Base-by-base conservation (phyloP, 2,113 vertebrate genomes). In the Eptatretus burgeri region DNA sequence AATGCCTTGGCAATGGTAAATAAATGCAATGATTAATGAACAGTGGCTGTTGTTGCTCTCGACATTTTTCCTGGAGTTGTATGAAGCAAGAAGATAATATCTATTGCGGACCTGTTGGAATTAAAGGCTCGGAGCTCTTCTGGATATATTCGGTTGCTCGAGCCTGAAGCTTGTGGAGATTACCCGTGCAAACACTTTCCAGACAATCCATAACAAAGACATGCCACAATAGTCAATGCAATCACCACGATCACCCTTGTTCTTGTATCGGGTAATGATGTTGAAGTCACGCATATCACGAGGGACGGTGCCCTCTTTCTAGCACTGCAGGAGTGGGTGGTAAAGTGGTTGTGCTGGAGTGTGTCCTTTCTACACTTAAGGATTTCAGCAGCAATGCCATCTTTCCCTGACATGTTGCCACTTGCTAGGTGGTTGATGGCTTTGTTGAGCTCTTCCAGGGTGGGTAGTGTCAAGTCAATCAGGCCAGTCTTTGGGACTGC, bases 281-380 rank as follows among this genome's bases (percentile, higher is more conserved):
- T 64, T 68, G 41, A 65, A 41, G 51, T 66, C 50, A 10, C 13
- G 49, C 63, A 51, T 64, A 52, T 66, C 65, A n/a, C 17, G 65
- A 9, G 62, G 62, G 7, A 66, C 27, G 10, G 17, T 49, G 27
- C 52, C 65, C 17, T 56, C 65, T 18, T 13, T 18, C 67, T 65
- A 68, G 49, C 17, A 64, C 20, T 50, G 20, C 50, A 51, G 18
- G 11, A 64, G 60, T 18, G 63, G 5, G 9, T 63, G 16, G 41
- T 52, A 41, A 13, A 60, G 64, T 9, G n/a, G 19, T 12, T 63
- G n/a, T 9, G 65, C 18, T 14, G 53, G 52, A 41, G 16, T 52
- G 52, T 11, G n/a, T n/a, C 27, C 49, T 17, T 49, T 52, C 17
- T 14, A 49, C 20, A 17, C 19, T 63, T 9, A 10, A n/a, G 27